phyloP scores from a whole-genome alignment of 2,888 invertebrate genomes.

The Acanthococcus lagerstroemiae region DNA sequence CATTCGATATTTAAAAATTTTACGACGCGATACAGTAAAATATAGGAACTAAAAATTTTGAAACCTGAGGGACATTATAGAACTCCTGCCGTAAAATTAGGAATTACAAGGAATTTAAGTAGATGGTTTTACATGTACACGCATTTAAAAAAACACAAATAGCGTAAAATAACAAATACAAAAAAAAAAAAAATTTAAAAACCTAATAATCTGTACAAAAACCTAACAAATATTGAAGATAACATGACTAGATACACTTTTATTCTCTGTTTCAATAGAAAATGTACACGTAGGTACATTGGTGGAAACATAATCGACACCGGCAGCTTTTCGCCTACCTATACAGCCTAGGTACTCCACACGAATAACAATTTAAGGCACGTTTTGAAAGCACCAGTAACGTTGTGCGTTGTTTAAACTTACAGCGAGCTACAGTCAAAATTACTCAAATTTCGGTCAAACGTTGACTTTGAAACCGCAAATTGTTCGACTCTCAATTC shows the following conservation, averaged over 20 bases:
- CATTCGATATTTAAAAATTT: no score
- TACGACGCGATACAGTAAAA: no score
- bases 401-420: slow-evolving; percentile 20
- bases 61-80: not conserved
- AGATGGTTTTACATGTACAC: not conserved
- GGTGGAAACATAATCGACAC: no score
- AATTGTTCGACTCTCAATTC: no score
- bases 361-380: slow-evolving; percentile 21
- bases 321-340: no score
- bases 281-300: not conserved
- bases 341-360: no score
- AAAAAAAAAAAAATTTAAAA: no score
- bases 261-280: not conserved
- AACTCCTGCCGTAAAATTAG: not conserved
- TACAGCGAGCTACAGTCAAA: not conserved
- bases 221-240: not conserved
- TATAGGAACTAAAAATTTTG: not conserved
- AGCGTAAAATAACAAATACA: no score
- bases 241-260: not conserved
- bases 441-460: not conserved
- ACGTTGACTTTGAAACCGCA: no score
- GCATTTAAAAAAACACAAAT: no score
- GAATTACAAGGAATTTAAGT: not conserved
- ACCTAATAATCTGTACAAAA: not conserved
- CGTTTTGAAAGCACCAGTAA: slow-evolving; percentile 21